Evolutionary conservation across 2,888 invertebrate species (phyloP), one percentile per base, ranked within the genome.

Genomic region (Parascotia fuliginaria): DNA sequence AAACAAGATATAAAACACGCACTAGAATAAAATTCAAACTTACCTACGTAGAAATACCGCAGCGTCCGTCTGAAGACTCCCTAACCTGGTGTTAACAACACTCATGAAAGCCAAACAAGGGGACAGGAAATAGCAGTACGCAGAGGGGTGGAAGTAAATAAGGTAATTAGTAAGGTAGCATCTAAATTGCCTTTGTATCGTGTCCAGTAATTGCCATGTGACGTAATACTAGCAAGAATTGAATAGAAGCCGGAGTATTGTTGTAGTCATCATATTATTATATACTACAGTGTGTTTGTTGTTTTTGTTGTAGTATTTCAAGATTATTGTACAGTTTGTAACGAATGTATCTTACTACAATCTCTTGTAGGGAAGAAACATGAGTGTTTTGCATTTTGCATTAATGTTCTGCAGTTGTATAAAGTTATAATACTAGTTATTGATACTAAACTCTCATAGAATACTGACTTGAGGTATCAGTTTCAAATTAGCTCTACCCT

Each of bases 101-200:
- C 75, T 74, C 75, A 75, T 70, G 74, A 71, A 75, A 73, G 67
- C 71, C 73, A 75, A 79, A 79, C 75, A 75, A 68, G 65, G 61
- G 64, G 59, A 60, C 69, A 58, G 65, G 59, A 73, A 73, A 73
- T 68, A 66, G 57, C 53, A 57, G 58, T 52, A 66, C 40, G 46
- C 61, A 70, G 61, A 65, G 55, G 58, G 61, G 65, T 70, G 42
- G 60, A 60, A 70, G 73, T 71, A 73, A 79, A 77, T 77, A 79
- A 74, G 75, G 72, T 75, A 80, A 80, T 80, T 79, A 79, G 73
- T 59, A 61, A 64, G 67, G 62, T 61, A 42, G 42, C 38, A 37
- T 42, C 42, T 42, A 36, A 43, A 50, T 34, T 34, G 38, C 43
- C 53, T 56, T 60, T 65, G 65, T 68, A 53, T 65, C 42, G 42